Evolutionary conservation across 2,797 vertebrate species (phyloP), one percentile per base, ranked within the genome.

Genomic region (Poeciliopsis paucimaculata): DNA sequence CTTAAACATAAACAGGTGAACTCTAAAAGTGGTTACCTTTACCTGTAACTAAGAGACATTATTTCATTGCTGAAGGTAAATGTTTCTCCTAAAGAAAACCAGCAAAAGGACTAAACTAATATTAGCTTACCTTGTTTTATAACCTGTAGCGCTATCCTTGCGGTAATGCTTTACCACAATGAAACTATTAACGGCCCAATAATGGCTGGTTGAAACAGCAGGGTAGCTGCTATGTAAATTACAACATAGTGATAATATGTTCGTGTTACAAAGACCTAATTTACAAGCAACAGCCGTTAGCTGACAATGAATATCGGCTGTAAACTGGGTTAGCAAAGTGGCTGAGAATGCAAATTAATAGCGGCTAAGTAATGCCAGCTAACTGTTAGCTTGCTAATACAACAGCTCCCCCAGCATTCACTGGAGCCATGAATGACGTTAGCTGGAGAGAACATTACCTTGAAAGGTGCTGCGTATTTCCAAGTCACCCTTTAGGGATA

Each of bases 391-490:
- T 28, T 36, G 80, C 72, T 76, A 31, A 41, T 70, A 53, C 66
- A 55, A 57, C 64, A 70, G 77, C 57, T 28, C 79, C 73, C 34
- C 80, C 60, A 45, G 83, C 82, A 66, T 82, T 79, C 83, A 82
- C 62, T 78, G 88, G 86, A 88, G 79, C 78, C 78, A 0, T 73
- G 89, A 76, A 87, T 89, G 90, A 89, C 90, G 92, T 86, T 90
- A 86, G 89, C 85, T 76, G 53, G 77, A 76, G 76, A 79, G 84
- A 62, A 86, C 84, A 10, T 93, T 95, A 96, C 95, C 95, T 95
- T 90, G 72, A 90, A 90, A 90, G 80, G 86, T 90, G 90, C 74
- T 84, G 83, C 78, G 77, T 87, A 26, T 82, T 72, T 87, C 89
- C 90, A 82, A 85, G 78, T 85, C 91, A 74, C 80, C 73, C 75